These are phyloP conservation scores for Apodemus speciosus DNA, from an alignment of 2,113 vertebrate genomes.

Conservation along the genomic window DNA sequence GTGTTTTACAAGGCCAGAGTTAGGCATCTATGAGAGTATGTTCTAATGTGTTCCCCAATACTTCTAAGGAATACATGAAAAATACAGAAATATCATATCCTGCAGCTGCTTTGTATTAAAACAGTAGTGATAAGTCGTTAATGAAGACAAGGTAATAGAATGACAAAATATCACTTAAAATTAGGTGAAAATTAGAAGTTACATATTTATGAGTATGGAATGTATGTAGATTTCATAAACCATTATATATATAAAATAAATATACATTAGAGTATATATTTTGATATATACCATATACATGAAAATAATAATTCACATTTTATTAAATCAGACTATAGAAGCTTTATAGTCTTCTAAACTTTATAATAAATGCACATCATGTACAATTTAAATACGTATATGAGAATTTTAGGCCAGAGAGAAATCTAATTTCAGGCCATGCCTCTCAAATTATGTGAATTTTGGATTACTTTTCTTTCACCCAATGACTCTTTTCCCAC, in stretches of 20 bases:
- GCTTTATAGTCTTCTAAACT: slow-evolving; percentile 2
- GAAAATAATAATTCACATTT: background rate
- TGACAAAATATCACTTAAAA: slow-evolving; percentile 23
- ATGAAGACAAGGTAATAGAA: background rate
- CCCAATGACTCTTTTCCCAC: background rate
- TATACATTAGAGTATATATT: background rate
- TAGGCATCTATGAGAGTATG: background rate
- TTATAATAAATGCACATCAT: background rate
- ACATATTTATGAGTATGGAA: background rate
- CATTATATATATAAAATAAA: background rate
- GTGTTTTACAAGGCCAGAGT: background rate
- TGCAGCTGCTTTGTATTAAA: background rate
- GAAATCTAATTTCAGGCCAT: background rate
- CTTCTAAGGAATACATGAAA: background rate
- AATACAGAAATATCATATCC: background rate
- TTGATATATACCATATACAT: background rate
- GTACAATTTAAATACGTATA: background rate
- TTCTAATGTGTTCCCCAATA: background rate
- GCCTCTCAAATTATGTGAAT: background rate
- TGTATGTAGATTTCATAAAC: background rate
- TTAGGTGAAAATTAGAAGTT: background rate
- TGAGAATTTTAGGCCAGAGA: background rate
- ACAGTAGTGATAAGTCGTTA: background rate
- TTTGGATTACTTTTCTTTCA: background rate
- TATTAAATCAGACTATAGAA: background rate